Evolutionary conservation across 2,797 vertebrate genomes (phyloP).

Genomic region (Ataeniobius toweri): DNA sequence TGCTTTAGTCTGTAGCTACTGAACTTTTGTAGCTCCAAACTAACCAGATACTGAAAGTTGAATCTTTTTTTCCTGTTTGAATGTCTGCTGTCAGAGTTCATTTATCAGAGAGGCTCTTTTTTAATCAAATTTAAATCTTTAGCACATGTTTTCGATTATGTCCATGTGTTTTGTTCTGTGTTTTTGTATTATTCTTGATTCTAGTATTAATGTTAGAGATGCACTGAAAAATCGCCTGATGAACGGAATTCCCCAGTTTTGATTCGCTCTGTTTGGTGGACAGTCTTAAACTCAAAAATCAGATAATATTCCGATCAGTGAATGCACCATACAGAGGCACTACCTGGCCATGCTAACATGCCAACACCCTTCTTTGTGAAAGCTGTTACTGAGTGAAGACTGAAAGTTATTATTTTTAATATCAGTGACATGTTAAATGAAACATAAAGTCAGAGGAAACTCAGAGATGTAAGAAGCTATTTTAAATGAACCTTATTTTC

Average conservation of each 20-base stretch:
- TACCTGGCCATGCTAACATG: neutral
- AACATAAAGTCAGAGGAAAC: neutral
- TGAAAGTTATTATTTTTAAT: neutral
- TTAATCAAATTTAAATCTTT: slow-evolving; percentile 63
- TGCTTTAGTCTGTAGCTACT: slow-evolving; percentile 8
- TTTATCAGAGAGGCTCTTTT: slow-evolving; percentile 53
- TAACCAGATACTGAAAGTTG: slow-evolving; percentile 21
- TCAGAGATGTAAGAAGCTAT: neutral
- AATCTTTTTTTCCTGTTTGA: slow-evolving; percentile 15
- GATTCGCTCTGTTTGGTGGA: neutral
- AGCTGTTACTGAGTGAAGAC: neutral
- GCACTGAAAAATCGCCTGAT: neutral
- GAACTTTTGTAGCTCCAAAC: slow-evolving; percentile 8
- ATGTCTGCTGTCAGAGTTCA: slow-evolving; percentile 48
- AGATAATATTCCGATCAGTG: neutral
- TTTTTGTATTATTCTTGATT: slow-evolving; percentile 63
- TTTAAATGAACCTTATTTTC: neutral
- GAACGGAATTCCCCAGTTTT: neutral
- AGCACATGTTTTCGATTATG: slow-evolving; percentile 69
- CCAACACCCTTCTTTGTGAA: neutral
- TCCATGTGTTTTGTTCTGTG: slow-evolving; percentile 61
- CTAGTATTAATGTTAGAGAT: slow-evolving; percentile 26
- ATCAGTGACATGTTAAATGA: neutral
- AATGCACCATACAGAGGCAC: neutral
- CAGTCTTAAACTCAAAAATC: neutral